Evolutionary conservation across 2,888 invertebrate species (phyloP).

Genomic region (Hymenopus coronatus): DNA sequence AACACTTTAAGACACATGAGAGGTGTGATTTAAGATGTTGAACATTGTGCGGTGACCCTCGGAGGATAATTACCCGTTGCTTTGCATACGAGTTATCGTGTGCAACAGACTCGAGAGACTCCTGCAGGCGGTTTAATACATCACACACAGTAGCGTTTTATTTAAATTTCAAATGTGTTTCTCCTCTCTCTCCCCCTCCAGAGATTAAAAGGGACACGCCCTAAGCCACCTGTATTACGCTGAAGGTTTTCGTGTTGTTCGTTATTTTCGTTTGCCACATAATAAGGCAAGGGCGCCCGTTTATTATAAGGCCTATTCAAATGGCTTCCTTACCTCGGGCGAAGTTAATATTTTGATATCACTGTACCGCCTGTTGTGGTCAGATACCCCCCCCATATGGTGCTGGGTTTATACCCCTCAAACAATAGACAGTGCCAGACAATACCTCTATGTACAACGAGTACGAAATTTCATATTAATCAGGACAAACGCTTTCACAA

Average conservation of each 20-base stretch:
- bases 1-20: too few species aligned
- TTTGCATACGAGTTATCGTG: not conserved
- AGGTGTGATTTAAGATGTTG: not conserved
- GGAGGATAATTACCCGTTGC: not conserved
- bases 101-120: not conserved
- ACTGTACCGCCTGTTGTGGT: not conserved
- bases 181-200: not conserved
- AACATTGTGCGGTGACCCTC: not conserved
- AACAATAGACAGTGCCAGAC: too few species aligned
- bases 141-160: not conserved
- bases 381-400: not conserved
- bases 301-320: not conserved
- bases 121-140: not conserved
- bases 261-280: not conserved
- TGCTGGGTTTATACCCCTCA: too few species aligned
- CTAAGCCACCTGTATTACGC: not conserved
- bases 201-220: not conserved
- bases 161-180: not conserved
- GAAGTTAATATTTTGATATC: too few species aligned
- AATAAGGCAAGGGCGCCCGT: not conserved
- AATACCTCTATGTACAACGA: too few species aligned
- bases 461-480: too few species aligned
- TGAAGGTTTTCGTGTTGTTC: not conserved
- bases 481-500: too few species aligned
- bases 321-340: not conserved